Conservation (phyloP, 2,888 invertebrate genomes). For the Smittia sp. region DNA sequence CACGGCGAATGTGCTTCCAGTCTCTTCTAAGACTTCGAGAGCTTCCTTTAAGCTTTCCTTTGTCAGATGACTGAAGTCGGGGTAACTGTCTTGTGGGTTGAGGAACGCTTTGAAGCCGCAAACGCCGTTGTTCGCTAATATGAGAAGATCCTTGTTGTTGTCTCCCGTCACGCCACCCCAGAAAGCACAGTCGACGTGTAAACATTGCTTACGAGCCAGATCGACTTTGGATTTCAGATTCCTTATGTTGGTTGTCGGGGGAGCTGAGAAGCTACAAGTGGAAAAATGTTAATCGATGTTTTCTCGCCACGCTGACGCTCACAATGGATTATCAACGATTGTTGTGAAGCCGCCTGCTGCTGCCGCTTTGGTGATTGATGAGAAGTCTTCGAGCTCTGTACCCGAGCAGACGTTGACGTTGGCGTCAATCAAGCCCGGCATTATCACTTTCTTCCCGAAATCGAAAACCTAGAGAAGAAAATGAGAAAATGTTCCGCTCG, state of each 20-base stretch:
- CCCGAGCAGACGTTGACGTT: constrained; percentile 74
- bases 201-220: constrained; percentile 58
- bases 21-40: constrained; percentile 59
- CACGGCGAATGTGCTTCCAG: constrained; percentile 65
- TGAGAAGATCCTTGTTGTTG: constrained; percentile 61
- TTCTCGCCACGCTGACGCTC: constrained; percentile 45
- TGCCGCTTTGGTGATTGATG: constrained; percentile 67
- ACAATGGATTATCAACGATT: constrained; percentile 71
- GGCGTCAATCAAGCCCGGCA: constrained; percentile 69
- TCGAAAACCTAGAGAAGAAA: constrained; percentile 51
- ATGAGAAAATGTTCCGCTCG: neutral
- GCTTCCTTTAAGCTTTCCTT: constrained; percentile 59
- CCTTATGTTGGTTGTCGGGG: constrained; percentile 64
- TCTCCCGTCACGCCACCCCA: constrained; percentile 76
- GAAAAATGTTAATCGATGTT: neutral
- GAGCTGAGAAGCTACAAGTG: constrained; percentile 64
- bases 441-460: constrained; percentile 57
- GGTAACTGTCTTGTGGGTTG: constrained; percentile 62
- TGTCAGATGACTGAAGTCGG: constrained; percentile 65
- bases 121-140: constrained; percentile 63
- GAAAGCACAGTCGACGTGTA: constrained; percentile 69
- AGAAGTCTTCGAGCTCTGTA: constrained; percentile 69
- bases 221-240: constrained; percentile 61
- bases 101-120: constrained; percentile 74
- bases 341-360: constrained; percentile 71